Evolutionary conservation across 2,113 vertebrate species (phyloP).

Genomic region (Chaetura pelagica): DNA sequence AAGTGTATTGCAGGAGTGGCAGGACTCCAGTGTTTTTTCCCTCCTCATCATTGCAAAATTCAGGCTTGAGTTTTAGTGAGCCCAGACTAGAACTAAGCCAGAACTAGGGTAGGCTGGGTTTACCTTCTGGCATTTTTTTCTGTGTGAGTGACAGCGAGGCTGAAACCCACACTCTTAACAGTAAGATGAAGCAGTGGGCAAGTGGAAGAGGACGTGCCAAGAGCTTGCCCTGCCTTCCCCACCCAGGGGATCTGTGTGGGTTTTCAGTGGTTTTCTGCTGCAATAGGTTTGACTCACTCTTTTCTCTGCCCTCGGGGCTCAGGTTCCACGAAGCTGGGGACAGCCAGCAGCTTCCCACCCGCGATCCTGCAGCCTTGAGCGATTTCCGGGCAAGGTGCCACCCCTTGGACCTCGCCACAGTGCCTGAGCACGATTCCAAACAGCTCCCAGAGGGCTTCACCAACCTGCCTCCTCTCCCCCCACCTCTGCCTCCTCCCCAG

Average conservation of each 20-base stretch:
- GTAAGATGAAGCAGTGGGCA: not conserved
- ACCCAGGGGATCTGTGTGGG: not conserved
- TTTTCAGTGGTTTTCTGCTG: constrained; percentile 45
- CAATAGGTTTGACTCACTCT: constrained; percentile 67
- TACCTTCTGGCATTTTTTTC: not conserved
- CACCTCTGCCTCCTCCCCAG: constrained; percentile 71
- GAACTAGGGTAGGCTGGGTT: not conserved
- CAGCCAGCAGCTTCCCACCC: constrained; percentile 34
- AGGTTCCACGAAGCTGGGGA: constrained; percentile 57
- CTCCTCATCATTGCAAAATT: not conserved
- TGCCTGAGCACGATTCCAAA: constrained; percentile 78
- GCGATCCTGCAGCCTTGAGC: not conserved
- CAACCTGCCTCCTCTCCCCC: constrained; percentile 56
- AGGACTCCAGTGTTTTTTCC: not conserved
- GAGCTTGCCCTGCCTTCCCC: not conserved
- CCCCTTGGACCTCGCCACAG: constrained; percentile 77
- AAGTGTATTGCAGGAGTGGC: not conserved
- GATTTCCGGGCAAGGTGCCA: constrained; percentile 66
- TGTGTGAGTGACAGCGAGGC: not conserved
- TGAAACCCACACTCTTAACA: not conserved
- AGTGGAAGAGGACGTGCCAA: not conserved
- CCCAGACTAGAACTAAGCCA: not conserved
- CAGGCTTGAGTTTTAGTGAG: not conserved
- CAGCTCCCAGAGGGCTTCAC: constrained; percentile 64
- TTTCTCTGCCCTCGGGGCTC: not conserved